Evolutionary conservation across 2,888 invertebrate species (phyloP).

Genomic region (Cataglyphis livida): DNA sequence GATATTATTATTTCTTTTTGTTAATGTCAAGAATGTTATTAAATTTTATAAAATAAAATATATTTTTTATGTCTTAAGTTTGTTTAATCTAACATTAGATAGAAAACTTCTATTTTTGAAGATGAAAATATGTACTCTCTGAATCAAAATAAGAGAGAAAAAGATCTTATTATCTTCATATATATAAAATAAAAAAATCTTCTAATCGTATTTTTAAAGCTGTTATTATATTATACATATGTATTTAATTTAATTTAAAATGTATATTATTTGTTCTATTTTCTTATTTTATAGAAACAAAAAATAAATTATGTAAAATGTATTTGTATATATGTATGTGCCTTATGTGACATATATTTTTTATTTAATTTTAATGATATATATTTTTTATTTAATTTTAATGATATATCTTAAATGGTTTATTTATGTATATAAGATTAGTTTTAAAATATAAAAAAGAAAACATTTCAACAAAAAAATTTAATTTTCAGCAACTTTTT

Average conservation of each 20-base stretch:
- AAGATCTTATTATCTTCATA: not conserved
- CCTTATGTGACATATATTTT: not conserved
- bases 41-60: constrained; percentile 35
- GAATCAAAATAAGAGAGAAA: not conserved
- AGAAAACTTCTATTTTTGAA: not conserved
- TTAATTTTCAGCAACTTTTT: not conserved
- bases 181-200: constrained; percentile 10
- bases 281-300: not conserved
- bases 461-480: constrained; percentile 16
- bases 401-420: not conserved
- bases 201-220: not conserved
- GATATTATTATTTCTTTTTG: constrained; percentile 10
- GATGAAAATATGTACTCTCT: constrained; percentile 3
- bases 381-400: not conserved
- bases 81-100: not conserved
- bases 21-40: constrained; percentile 10
- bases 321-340: no score
- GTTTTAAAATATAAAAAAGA: constrained; percentile 7
- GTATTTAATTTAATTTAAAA: constrained; percentile 10
- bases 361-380: constrained; percentile 2
- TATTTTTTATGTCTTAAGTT: constrained; percentile 15
- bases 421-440: not conserved
- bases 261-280: not conserved
- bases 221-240: not conserved
- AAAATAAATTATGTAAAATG: not conserved